Conservation (phyloP, 2,797 vertebrate species). For the Scleropages formosus region DNA sequence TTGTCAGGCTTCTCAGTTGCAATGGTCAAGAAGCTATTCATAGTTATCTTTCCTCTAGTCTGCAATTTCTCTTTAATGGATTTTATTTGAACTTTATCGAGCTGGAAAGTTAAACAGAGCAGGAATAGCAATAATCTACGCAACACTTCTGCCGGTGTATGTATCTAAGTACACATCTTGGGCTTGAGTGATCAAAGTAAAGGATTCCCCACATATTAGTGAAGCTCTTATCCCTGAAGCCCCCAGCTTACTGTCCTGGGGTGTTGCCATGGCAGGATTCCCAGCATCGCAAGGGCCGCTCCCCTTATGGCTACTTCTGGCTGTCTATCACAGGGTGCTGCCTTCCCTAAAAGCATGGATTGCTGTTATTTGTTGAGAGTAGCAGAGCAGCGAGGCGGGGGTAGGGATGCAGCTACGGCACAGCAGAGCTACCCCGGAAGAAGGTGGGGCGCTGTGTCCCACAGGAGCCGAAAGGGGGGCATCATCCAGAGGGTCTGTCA, state of each 20-base stretch:
- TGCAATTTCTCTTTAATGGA: no score
- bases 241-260: neutral
- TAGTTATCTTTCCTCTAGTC: no score
- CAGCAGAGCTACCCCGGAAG: no score
- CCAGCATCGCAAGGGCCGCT: neutral
- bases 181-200: neutral
- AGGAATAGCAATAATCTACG: neutral
- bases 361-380: neutral
- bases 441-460: neutral
- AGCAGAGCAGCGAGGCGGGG: neutral
- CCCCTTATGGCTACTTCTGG: neutral
- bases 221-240: neutral
- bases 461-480: slow-evolving; percentile 8
- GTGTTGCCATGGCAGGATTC: neutral
- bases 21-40: neutral
- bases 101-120: neutral
- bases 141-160: neutral
- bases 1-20: neutral
- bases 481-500: neutral
- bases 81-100: neutral
- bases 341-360: neutral
- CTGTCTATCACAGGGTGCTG: neutral
- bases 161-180: neutral
- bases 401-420: no score
- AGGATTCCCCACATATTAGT: neutral